Conservation (phyloP, 2,113 vertebrate species). For the Oreotrochilus melanogaster region DNA sequence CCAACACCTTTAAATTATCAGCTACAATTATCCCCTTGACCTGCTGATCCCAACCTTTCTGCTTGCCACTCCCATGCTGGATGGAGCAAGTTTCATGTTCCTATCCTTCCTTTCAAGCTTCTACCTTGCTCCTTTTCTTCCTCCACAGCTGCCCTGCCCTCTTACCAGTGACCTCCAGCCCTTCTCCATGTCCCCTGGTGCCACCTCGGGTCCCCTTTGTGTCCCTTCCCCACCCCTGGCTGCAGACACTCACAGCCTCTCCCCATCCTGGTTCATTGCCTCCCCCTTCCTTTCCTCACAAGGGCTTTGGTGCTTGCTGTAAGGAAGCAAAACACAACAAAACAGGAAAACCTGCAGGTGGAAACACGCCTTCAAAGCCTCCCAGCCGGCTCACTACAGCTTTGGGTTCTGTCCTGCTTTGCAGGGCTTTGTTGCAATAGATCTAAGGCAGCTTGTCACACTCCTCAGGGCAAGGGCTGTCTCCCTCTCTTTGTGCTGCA, state of each 20-base stretch:
- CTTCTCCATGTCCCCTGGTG: background rate
- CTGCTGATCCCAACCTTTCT: background rate
- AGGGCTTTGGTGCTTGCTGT: background rate
- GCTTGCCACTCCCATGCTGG: background rate
- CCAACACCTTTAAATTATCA: background rate
- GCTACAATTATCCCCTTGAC: background rate
- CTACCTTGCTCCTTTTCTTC: background rate
- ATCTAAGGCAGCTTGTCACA: accelerated
- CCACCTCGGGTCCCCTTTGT: background rate
- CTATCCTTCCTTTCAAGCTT: background rate
- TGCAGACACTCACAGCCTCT: background rate
- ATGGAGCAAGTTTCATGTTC: background rate
- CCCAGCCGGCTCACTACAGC: background rate
- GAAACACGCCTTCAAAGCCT: background rate
- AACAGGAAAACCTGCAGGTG: background rate
- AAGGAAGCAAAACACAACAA: background rate
- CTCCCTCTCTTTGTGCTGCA: background rate
- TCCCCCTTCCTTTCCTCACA: accelerated
- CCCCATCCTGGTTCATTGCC: accelerated
- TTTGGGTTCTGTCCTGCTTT: background rate
- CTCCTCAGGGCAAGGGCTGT: background rate
- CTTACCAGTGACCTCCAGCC: background rate
- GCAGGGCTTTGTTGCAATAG: background rate
- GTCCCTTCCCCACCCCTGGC: background rate
- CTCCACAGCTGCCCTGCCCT: accelerated